Conservation (phyloP, 2,797 vertebrate species). For the Thripadectes ignobilis region DNA sequence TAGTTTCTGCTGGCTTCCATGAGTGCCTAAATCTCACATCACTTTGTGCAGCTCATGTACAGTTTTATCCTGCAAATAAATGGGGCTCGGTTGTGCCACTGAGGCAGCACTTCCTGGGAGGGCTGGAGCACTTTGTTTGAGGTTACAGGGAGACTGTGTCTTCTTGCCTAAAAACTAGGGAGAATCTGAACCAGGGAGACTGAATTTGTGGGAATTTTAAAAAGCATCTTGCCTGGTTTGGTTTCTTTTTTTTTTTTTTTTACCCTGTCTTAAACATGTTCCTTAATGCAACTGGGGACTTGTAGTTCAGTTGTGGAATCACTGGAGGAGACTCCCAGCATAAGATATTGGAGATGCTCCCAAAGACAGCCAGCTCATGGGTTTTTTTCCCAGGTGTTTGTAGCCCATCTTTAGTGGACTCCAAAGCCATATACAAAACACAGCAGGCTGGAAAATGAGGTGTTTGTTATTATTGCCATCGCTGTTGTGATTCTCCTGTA, state of each 20-base stretch:
- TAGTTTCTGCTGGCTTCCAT: background rate
- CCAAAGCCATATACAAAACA: background rate
- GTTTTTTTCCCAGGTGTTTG: background rate
- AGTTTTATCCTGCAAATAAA: background rate
- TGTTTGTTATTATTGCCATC: background rate
- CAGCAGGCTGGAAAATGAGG: background rate
- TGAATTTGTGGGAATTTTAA: background rate
- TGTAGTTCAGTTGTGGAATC: background rate
- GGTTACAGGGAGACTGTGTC: background rate
- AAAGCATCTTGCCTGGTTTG: background rate
- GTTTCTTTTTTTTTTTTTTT: background rate
- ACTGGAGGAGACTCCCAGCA: background rate
- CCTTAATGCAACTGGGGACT: background rate
- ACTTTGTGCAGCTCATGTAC: background rate
- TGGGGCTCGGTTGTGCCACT: background rate
- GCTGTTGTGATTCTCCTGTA: background rate
- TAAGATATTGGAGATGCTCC: background rate
- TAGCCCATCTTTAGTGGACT: background rate
- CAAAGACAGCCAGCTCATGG: fast-evolving
- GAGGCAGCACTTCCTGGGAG: background rate
- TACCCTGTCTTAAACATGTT: background rate
- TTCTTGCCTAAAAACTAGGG: background rate
- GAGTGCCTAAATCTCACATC: background rate
- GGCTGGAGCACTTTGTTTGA: background rate
- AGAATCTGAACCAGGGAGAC: background rate